Conservation (phyloP, 2,113 vertebrate genomes). For the Pyrgilauda ruficollis region DNA sequence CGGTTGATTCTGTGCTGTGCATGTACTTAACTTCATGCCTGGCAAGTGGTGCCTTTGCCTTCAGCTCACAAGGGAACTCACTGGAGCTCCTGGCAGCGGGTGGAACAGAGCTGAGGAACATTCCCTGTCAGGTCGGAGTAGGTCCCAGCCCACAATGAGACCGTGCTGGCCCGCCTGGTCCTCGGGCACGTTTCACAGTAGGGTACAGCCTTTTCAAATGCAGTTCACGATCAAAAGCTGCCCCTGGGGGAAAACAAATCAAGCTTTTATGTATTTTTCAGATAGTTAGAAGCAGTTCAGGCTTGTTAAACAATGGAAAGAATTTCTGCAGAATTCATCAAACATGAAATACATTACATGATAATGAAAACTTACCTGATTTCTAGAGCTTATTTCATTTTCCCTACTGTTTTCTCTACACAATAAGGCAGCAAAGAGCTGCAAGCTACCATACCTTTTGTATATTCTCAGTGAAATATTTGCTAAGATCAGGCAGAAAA, state of each 20-base stretch:
- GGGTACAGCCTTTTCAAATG: neutral
- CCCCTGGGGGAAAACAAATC: neutral
- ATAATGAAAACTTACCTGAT: neutral
- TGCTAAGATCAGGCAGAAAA: neutral
- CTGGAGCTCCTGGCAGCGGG: neutral
- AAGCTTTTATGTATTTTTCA: neutral
- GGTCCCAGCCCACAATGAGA: neutral
- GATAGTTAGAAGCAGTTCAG: neutral
- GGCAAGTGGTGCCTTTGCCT: neutral
- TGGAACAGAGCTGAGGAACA: neutral
- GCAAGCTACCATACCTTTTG: neutral
- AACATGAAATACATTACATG: neutral
- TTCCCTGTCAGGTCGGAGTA: rapidly evolving
- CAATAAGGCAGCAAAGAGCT: neutral
- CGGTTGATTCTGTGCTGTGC: neutral
- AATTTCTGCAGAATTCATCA: neutral
- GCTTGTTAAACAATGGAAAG: neutral
- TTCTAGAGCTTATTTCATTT: neutral
- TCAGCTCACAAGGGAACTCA: neutral
- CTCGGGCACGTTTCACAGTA: neutral
- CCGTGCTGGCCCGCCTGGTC: rapidly evolving
- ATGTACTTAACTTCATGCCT: neutral
- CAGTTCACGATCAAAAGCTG: neutral
- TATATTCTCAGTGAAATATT: neutral
- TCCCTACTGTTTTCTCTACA: neutral